phyloP scores from a whole-genome alignment of 2,888 invertebrate species.

The Tetragonisca angustula region DNA sequence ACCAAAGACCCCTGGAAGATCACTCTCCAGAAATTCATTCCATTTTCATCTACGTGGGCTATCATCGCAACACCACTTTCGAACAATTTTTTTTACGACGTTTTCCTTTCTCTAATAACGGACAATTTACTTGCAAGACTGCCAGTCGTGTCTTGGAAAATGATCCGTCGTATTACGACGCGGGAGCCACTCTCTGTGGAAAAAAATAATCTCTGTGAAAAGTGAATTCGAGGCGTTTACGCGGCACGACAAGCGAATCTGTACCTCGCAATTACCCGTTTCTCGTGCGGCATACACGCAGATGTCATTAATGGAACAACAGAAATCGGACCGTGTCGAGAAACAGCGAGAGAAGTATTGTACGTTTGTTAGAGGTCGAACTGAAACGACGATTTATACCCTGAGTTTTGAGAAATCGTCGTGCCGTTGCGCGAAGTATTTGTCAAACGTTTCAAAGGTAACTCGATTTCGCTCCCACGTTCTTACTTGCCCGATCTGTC shows the following conservation, averaged over 20 bases:
- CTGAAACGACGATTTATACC: not conserved
- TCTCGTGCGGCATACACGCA: not conserved
- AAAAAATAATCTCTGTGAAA: constrained; percentile 13
- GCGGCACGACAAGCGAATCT: not conserved
- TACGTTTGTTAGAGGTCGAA: no score
- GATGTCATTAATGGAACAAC: not conserved
- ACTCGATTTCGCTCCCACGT: constrained; percentile 49
- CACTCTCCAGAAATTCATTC: not conserved
- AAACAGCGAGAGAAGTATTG: not conserved
- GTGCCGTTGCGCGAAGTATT: not conserved
- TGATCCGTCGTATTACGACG: not conserved
- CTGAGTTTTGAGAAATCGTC: not conserved
- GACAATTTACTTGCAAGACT: not conserved
- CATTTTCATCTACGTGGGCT: no score
- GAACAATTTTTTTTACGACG: not conserved
- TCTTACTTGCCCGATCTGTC: constrained; percentile 40
- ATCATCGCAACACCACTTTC: not conserved
- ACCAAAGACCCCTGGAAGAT: not conserved
- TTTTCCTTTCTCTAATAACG: not conserved
- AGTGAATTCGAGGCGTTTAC: constrained; percentile 17
- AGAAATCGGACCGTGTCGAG: not conserved
- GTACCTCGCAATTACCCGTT: not conserved
- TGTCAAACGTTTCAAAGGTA: constrained; percentile 25
- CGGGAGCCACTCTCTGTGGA: not conserved
- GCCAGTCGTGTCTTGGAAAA: not conserved